phyloP scores from a whole-genome alignment of 1,140 invertebrate species.

The Ceratoteleas bidentatus region DNA sequence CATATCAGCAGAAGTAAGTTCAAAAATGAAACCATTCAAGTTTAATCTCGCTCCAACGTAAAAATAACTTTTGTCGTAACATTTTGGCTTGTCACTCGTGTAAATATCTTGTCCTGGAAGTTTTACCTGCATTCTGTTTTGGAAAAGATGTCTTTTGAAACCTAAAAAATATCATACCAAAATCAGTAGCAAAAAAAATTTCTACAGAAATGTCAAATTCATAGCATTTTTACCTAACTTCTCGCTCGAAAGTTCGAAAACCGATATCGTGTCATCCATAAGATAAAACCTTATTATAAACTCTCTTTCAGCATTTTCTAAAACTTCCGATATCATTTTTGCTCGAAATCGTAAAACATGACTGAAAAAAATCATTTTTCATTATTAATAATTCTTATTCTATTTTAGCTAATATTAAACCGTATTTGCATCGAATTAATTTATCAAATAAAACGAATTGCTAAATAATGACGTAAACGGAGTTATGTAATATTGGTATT shows the following conservation, averaged over 20 bases:
- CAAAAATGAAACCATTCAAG: slow-evolving; percentile 89
- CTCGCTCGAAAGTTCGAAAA: slow-evolving; percentile 88
- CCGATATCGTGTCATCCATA: slow-evolving; percentile 90
- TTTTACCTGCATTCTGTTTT: slow-evolving; percentile 84
- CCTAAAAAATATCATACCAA: slow-evolving; percentile 71
- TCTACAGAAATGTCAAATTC: too few relatives aligned
- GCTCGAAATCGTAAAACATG: slow-evolving; percentile 90
- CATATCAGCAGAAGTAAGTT: slow-evolving; percentile 90
- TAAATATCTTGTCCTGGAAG: slow-evolving; percentile 88
- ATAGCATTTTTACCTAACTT: slow-evolving; percentile 85
- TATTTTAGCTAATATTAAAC: too few relatives aligned
- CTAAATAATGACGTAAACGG: too few relatives aligned
- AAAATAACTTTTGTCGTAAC: slow-evolving; percentile 89
- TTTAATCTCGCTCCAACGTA: slow-evolving; percentile 89
- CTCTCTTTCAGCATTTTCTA: slow-evolving; percentile 85
- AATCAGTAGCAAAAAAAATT: not conserved
- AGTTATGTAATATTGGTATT: too few relatives aligned
- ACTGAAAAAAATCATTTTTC: slow-evolving; percentile 83
- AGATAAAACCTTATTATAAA: slow-evolving; percentile 93
- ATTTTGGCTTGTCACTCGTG: slow-evolving; percentile 85
- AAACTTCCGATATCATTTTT: slow-evolving; percentile 86
- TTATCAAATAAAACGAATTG: too few relatives aligned
- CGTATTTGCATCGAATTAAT: too few relatives aligned
- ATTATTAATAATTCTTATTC: slow-evolving; percentile 39
- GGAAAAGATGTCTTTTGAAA: slow-evolving; percentile 86